Conservation (phyloP, 1,140 invertebrate genomes). For the Drosophila kikkawai region DNA sequence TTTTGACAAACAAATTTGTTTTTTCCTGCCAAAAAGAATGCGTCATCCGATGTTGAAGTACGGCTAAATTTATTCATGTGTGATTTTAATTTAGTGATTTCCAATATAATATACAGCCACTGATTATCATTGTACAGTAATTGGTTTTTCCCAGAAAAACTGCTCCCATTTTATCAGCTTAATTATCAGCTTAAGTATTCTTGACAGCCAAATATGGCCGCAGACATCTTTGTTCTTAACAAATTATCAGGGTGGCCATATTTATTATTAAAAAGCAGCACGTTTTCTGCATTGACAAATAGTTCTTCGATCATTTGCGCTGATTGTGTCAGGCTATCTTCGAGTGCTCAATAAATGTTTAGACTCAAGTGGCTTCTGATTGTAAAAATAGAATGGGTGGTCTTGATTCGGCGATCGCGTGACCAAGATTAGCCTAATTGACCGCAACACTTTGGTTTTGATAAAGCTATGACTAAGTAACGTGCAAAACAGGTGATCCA, state of each 20-base stretch:
- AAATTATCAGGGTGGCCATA: background rate
- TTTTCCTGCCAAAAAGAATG: background rate
- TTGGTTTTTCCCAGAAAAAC: conserved; percentile 11
- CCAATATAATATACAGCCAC: background rate
- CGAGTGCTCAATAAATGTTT: conserved; percentile 20
- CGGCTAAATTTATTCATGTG: background rate
- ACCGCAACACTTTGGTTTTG: background rate
- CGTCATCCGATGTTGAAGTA: background rate
- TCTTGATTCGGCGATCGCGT: conserved; percentile 17
- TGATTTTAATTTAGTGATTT: conserved; percentile 19
- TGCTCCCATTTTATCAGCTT: background rate
- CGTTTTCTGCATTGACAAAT: conserved; percentile 7
- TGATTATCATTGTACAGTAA: background rate
- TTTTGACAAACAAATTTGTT: conserved; percentile 2
- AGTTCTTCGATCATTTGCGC: background rate
- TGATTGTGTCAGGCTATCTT: conserved; percentile 1
- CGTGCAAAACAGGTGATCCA: conserved; percentile 3
- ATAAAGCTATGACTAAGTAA: conserved; percentile 1
- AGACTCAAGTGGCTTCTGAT: background rate
- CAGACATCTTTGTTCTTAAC: conserved; percentile 4
- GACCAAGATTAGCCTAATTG: conserved; percentile 4
- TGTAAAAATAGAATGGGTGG: background rate
- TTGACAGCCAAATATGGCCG: background rate
- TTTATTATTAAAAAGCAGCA: background rate
- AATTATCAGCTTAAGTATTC: conserved; percentile 14